Conservation (phyloP, 1,140 invertebrate genomes). For the Zaprionus davidi region DNA sequence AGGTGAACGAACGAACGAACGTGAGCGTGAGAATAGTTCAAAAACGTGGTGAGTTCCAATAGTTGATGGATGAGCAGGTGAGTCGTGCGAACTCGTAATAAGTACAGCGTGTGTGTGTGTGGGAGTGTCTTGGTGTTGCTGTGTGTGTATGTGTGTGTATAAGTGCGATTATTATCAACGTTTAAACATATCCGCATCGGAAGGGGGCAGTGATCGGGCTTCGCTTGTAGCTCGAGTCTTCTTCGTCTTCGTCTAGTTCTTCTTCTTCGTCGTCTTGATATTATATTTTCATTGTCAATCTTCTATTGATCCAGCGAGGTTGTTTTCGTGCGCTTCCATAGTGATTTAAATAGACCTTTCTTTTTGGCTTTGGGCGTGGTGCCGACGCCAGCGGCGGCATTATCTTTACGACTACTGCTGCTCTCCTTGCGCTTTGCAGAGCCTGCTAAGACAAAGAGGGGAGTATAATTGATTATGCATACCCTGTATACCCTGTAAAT, state of each 20-base stretch:
- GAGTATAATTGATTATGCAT: conserved; percentile 16
- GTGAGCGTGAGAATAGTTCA: conserved; percentile 58
- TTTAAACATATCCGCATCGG: conserved; percentile 6
- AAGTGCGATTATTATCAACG: conserved; percentile 7
- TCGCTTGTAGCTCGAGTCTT: conserved; percentile 6
- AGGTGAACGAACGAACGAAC: conserved; percentile 51
- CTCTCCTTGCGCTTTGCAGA: conserved; percentile 84
- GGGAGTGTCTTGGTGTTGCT: conserved; percentile 41
- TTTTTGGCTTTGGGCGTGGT: conserved; percentile 87
- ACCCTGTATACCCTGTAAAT: not conserved
- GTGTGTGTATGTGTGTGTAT: not conserved
- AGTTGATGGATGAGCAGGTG: conserved; percentile 40
- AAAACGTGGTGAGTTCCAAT: conserved; percentile 25
- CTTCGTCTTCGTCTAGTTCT: not conserved
- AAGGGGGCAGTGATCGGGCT: conserved; percentile 52
- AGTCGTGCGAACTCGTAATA: conserved; percentile 16
- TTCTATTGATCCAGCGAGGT: conserved; percentile 92
- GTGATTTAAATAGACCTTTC: conserved; percentile 92
- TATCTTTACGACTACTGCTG: conserved; percentile 52
- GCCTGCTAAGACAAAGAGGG: conserved; percentile 84
- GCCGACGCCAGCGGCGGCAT: conserved; percentile 51
- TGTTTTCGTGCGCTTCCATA: conserved; percentile 93
- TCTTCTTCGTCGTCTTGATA: not conserved
- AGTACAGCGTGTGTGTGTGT: conserved; percentile 19
- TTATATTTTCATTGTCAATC: not conserved